These are phyloP conservation scores for Drosophila sp. DNA, from an alignment of 1,140 invertebrate species.

Conservation along the genomic window DNA sequence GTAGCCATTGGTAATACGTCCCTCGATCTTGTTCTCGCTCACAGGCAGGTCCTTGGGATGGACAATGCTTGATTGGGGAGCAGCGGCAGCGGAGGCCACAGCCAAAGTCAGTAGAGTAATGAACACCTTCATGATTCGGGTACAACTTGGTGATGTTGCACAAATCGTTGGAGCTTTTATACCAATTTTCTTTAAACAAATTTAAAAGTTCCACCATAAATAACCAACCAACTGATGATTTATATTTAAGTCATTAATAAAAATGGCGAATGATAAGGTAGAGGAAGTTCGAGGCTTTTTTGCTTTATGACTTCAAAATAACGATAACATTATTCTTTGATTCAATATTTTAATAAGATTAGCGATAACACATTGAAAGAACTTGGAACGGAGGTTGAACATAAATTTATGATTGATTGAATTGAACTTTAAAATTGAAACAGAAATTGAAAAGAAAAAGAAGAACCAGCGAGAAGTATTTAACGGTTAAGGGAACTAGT, in stretches of 20 bases:
- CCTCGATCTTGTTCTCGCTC: slow-evolving; percentile 26
- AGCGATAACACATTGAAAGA: too few species aligned
- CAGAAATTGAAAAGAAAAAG: too few species aligned
- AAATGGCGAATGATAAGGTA: background rate
- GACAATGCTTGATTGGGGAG: background rate
- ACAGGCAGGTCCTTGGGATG: slow-evolving; percentile 38
- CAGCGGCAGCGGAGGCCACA: slow-evolving; percentile 39
- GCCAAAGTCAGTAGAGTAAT: slow-evolving; percentile 42
- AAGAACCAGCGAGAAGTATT: too few species aligned
- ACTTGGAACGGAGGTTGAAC: too few species aligned
- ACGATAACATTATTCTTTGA: too few species aligned
- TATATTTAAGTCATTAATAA: too few species aligned
- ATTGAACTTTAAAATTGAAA: too few species aligned
- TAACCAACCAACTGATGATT: background rate
- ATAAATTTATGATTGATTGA: too few species aligned
- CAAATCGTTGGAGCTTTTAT: background rate
- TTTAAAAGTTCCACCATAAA: background rate
- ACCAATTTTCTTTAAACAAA: background rate
- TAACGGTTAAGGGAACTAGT: too few species aligned
- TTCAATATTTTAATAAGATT: too few species aligned
- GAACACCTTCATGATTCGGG: slow-evolving; percentile 21
- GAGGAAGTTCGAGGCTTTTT: background rate
- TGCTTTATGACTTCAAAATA: too few species aligned
- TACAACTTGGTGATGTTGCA: background rate
- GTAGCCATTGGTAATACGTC: slow-evolving; percentile 64